A percentile compares a stretch with the other conserved stretches of the same genome.
Evolutionary conservation across 2,888 invertebrate genomes (phyloP).

Genomic region (Drosophila fungiperda): DNA sequence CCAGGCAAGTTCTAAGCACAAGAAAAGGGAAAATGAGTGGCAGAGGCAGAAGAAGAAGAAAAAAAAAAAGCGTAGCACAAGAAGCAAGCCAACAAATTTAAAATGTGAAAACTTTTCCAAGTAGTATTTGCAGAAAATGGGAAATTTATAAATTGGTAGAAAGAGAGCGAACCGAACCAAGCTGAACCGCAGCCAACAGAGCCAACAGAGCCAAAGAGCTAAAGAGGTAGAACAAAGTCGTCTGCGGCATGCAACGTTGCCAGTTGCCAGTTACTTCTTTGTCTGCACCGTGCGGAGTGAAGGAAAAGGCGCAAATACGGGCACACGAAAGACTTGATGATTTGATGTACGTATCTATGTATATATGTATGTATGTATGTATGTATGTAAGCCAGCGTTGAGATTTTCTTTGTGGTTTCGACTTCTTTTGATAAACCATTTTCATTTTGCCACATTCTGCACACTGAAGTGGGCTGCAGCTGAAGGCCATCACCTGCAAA

Average conservation of each 20-base stretch:
- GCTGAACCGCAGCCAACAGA: slow-evolving; percentile 71
- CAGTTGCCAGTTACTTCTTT: slow-evolving; percentile 27
- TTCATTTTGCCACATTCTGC: slow-evolving; percentile 46
- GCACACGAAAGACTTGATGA: slow-evolving; percentile 59
- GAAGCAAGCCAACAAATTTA: slow-evolving; percentile 67
- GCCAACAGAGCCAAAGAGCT: slow-evolving; percentile 47
- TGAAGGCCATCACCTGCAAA: slow-evolving; percentile 11
- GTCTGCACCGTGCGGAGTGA: slow-evolving; percentile 19
- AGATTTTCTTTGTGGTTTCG: slow-evolving; percentile 82
- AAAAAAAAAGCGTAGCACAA: slow-evolving; percentile 38
- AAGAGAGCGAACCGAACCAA: slow-evolving; percentile 40
- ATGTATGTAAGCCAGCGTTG: slow-evolving; percentile 60
- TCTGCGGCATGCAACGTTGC: slow-evolving; percentile 47
- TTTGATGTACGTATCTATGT: slow-evolving; percentile 55
- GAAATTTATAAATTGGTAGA: slow-evolving; percentile 13
- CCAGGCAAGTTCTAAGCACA: slow-evolving; percentile 11
- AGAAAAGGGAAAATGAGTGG: slow-evolving; percentile 5
- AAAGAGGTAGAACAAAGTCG: slow-evolving; percentile 61
- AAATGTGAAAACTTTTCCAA: slow-evolving; percentile 72
- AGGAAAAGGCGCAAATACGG: slow-evolving; percentile 70
- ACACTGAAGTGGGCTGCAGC: slow-evolving; percentile 45
- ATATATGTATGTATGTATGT: slow-evolving; percentile 27
- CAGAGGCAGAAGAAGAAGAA: slow-evolving; percentile 2
- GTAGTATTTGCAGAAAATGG: slow-evolving; percentile 34
- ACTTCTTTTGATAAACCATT: slow-evolving; percentile 80